Evolutionary conservation across 2,797 vertebrate genomes (phyloP).

Genomic region (Nyctalus aviator): DNA sequence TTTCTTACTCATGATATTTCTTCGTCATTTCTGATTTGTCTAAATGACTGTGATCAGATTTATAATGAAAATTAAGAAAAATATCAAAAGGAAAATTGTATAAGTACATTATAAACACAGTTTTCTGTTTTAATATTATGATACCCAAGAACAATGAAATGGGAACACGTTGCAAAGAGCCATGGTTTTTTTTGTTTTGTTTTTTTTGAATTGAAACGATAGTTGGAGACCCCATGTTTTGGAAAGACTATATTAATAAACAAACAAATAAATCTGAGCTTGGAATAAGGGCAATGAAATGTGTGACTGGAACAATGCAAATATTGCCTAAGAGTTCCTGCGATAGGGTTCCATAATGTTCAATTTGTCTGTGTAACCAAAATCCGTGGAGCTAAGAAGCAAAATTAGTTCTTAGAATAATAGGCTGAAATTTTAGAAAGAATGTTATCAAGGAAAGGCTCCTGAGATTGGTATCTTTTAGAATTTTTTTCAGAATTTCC

Average conservation of each 20-base stretch:
- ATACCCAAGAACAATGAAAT: conserved; percentile 24
- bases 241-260: neutral
- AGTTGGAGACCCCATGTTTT: neutral
- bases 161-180: neutral
- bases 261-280: fast-evolving
- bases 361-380: fast-evolving
- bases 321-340: fast-evolving
- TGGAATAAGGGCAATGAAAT: neutral
- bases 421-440: neutral
- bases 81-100: neutral
- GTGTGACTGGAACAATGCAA: fast-evolving
- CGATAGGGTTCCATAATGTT: fast-evolving
- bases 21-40: conserved; percentile 50
- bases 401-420: neutral
- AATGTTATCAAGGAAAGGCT: neutral
- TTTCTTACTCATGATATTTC: neutral
- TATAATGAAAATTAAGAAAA: conserved; percentile 45
- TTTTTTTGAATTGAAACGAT: neutral
- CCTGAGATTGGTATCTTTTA: neutral
- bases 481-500: neutral
- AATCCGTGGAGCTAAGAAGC: no score
- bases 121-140: conserved; percentile 26
- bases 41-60: conserved; percentile 52
- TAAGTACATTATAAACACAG: neutral
- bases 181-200: no score